A percentile compares a stretch with the other conserved stretches of the same genome.
Evolutionary conservation across 1,140 invertebrate species (phyloP).

Genomic region (Streblospio benedicti): DNA sequence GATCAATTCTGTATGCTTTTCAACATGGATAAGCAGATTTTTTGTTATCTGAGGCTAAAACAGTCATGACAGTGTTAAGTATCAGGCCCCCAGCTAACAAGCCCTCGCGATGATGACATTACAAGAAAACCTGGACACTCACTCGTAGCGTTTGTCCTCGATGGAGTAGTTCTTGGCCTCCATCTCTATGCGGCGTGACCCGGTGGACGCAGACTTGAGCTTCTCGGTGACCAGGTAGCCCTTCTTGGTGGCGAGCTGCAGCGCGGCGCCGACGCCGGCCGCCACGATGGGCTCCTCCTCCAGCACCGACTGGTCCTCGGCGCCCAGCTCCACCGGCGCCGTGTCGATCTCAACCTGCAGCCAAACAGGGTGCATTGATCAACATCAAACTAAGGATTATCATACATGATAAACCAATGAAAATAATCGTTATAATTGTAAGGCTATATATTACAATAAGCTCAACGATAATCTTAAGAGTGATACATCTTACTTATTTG

Average conservation of each 20-base stretch:
- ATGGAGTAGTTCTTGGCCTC: constrained; percentile 90
- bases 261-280: constrained; percentile 79
- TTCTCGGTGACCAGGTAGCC: constrained; percentile 85
- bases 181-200: constrained; percentile 52
- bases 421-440: constrained; percentile 9
- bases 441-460: background rate
- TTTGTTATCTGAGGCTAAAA: no score
- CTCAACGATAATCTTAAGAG: constrained; percentile 18
- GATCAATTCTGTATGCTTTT: no score
- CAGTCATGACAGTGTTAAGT: no score
- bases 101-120: no score
- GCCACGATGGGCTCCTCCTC: constrained; percentile 93
- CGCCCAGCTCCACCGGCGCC: constrained; percentile 35
- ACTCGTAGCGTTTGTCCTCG: constrained; percentile 83
- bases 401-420: constrained; percentile 4
- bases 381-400: constrained; percentile 15
- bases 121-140: no score
- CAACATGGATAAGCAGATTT: no score
- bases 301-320: constrained; percentile 57
- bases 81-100: no score
- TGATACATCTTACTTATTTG: no score
- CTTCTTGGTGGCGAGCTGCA: constrained; percentile 87
- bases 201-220: constrained; percentile 56
- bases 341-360: constrained; percentile 58
- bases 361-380: constrained; percentile 57